Evolutionary conservation across 2,113 vertebrate genomes (phyloP), one percentile per base, ranked within the genome.

Genomic region (Ceyx cyanopectus): DNA sequence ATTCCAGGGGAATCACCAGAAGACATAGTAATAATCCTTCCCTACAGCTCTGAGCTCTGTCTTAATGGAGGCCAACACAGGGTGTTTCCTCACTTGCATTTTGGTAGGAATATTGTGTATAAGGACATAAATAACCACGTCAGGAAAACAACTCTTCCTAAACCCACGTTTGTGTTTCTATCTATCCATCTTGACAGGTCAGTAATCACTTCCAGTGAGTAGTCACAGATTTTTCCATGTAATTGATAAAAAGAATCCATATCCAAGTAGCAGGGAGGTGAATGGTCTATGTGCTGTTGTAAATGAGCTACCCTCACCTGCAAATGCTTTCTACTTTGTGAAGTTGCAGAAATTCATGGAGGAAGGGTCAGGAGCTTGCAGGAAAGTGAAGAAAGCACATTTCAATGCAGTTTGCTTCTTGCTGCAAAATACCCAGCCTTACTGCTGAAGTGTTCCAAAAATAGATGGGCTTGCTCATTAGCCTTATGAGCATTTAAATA

Each of bases 401-500:
- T 94, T 89, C 66, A 76, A 26, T 81, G 37, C 41, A 78, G 75
- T 65, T 79, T 87, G 88, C 73, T 96, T 96, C 96, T 91, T 94
- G 79, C 88, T 96, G 79, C 69, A 96, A 95, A 97, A 88, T 77
- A 92, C 87, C 89, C 95, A 95, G 87, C 72, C 95, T 95, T 81
- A 95, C 78, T 94, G 79, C 87, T 72, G 68, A 95, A 96, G 86
- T 78, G 61, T 93, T 96, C 96, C 91, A 69, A 63, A 97, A 97
- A 97, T 96, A 97, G 94, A 96, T 48, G 83, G 90, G 77, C 87
- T 93, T 95, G 80, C 70, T 95, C 92, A 95, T 98, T 97, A 97
- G 95, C 96, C 95, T 97, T 97, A 94, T 96, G 97, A 97, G 90
- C 94, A 90, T 90, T 97, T 94, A 92, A 95, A 97, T 85, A 94